These are phyloP conservation scores for Flexamia atlantica DNA, from an alignment of 2,888 invertebrate species.

Conservation along the genomic window DNA sequence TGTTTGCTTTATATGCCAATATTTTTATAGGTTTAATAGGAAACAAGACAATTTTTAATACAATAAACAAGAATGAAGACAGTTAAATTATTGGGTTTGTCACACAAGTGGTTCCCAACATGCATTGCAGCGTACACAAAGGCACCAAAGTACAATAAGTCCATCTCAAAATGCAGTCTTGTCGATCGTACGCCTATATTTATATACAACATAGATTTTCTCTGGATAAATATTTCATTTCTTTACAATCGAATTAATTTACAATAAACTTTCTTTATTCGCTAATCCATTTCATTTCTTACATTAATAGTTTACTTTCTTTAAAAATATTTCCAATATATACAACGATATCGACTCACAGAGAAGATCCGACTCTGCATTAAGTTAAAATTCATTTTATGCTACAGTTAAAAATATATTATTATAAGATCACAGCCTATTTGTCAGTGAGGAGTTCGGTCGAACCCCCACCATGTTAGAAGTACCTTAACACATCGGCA, in stretches of 20 bases:
- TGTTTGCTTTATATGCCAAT: too few relatives aligned
- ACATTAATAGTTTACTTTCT: slow-evolving; percentile 55
- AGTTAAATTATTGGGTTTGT: not conserved
- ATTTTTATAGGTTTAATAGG: too few relatives aligned
- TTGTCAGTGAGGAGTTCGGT: slow-evolving; percentile 2
- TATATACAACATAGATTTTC: slow-evolving; percentile 59
- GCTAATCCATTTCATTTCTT: slow-evolving; percentile 35
- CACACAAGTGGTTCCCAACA: slow-evolving; percentile 46
- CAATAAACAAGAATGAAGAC: not conserved
- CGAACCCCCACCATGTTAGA: slow-evolving; percentile 47
- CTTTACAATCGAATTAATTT: slow-evolving; percentile 53
- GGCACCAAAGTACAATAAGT: slow-evolving; percentile 55
- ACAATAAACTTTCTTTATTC: slow-evolving; percentile 58
- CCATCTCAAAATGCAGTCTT: slow-evolving; percentile 50
- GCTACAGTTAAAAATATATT: slow-evolving; percentile 61
- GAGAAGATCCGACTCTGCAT: slow-evolving; percentile 3
- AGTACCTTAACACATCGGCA: slow-evolving; percentile 58
- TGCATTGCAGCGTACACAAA: slow-evolving; percentile 47
- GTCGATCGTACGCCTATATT: slow-evolving; percentile 46
- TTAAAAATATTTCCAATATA: slow-evolving; percentile 54
- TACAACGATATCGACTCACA: slow-evolving; percentile 40
- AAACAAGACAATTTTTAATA: too few relatives aligned
- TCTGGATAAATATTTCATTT: slow-evolving; percentile 58
- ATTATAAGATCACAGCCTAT: slow-evolving; percentile 62
- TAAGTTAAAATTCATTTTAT: slow-evolving; percentile 57